These are phyloP conservation scores for Scotopteryx bipunctaria DNA, from an alignment of 2,888 invertebrate genomes.

Conservation along the genomic window DNA sequence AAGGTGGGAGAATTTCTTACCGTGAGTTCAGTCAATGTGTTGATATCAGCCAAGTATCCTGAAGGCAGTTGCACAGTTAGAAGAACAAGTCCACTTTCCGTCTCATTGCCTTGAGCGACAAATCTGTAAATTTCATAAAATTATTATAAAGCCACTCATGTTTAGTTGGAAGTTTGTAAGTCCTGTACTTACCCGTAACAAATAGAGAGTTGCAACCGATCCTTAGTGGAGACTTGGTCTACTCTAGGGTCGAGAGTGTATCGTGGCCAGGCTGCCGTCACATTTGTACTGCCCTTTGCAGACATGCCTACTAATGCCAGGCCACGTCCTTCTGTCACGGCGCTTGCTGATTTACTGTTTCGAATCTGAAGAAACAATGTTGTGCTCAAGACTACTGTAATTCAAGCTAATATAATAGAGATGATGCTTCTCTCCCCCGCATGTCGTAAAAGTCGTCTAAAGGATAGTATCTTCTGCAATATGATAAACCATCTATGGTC, in stretches of 20 bases:
- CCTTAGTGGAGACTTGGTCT: slow-evolving; percentile 89
- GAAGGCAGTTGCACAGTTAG: slow-evolving; percentile 95
- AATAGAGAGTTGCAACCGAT: slow-evolving; percentile 91
- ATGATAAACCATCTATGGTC: no score
- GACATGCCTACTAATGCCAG: slow-evolving; percentile 90
- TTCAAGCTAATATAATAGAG: no score
- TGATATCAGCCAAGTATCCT: slow-evolving; percentile 93
- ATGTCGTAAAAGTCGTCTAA: no score
- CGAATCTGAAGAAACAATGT: slow-evolving; percentile 60
- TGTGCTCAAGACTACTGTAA: no score
- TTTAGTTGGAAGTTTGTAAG: no score
- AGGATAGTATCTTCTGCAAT: no score
- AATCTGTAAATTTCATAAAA: slow-evolving; percentile 80
- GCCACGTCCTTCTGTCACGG: slow-evolving; percentile 91
- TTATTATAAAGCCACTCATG: no score
- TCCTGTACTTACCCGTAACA: slow-evolving; percentile 86
- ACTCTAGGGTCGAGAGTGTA: slow-evolving; percentile 94
- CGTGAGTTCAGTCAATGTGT: slow-evolving; percentile 86
- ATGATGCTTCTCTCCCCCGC: no score
- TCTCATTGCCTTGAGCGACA: slow-evolving; percentile 85
- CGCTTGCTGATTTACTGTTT: slow-evolving; percentile 84
- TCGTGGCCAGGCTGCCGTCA: slow-evolving; percentile 93
- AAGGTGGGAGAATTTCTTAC: slow-evolving; percentile 56
- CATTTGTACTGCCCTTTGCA: slow-evolving; percentile 92
- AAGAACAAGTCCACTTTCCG: slow-evolving; percentile 94